Percentiles rank a stretch among this genome's conserved stretches.
These are phyloP conservation scores for Tupiocoris notatus DNA, from an alignment of 2,888 invertebrate species.

Conservation along the genomic window DNA sequence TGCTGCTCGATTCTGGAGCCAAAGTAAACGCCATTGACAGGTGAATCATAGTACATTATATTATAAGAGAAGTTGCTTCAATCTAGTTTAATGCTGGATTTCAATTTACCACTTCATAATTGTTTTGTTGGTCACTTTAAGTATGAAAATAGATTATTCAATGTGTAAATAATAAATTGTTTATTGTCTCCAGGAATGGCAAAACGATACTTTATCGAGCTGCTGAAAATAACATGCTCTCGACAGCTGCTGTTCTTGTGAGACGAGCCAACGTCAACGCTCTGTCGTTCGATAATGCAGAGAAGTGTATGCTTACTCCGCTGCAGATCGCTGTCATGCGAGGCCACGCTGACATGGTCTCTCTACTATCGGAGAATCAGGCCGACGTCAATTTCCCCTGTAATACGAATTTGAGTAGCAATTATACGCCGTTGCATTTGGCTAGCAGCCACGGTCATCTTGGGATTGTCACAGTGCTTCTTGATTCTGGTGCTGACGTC, in stretches of 20 bases:
- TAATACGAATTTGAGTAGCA: conserved; percentile 1
- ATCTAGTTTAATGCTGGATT: too few relatives aligned
- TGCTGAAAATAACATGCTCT: not conserved
- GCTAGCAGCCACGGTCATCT: conserved; percentile 6
- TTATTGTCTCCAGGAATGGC: not conserved
- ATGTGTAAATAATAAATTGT: not conserved
- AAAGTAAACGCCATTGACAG: conserved; percentile 17
- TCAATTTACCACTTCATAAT: too few relatives aligned
- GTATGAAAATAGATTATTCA: too few relatives aligned
- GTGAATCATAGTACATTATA: not conserved
- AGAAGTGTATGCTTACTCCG: conserved; percentile 14
- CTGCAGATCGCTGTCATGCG: conserved; percentile 7
- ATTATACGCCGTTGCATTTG: conserved; percentile 15
- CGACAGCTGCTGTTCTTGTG: not conserved
- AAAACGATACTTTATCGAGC: conserved; percentile 25
- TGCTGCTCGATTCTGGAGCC: conserved; percentile 5
- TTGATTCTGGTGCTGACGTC: conserved; percentile 11
- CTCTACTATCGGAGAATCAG: not conserved
- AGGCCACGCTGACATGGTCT: not conserved
- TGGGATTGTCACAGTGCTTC: not conserved
- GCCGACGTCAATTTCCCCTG: conserved; percentile 27
- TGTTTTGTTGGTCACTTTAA: too few relatives aligned
- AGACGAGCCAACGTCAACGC: conserved; percentile 12
- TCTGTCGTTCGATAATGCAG: not conserved
- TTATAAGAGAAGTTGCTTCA: too few relatives aligned